Base-by-base conservation (phyloP, 2,888 invertebrate genomes). In the Mythimna vitellina region DNA sequence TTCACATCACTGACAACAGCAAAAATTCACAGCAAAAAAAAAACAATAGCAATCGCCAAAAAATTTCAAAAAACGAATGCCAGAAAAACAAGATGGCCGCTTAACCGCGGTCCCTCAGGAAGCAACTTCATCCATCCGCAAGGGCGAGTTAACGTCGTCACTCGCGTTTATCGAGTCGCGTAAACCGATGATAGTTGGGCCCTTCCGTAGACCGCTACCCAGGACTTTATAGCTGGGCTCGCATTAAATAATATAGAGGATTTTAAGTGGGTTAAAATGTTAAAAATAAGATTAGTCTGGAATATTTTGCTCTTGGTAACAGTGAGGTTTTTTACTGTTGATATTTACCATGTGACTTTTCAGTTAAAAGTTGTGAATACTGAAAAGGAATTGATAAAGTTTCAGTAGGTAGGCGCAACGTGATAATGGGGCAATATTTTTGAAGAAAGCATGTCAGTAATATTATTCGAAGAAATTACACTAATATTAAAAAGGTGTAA, bases 111-210 rank as follows among this genome's bases (percentile, higher is more conserved):
- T 49, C 82, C 67, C 65, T 66, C 73, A 67, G 80, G 83, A 80
- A 78, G 82, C 38, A 66, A 63, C 60, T 79, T 66, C 69, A 67
- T 73, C 73, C 81, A 78, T 76, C 76, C 81, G 81, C 56, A 67
- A 73, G 72, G 69, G 64, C 54, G 64, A 65, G 72, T 81, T 86
- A 82, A 80, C 76, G 73, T 82, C 80, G 77, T 70, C 79, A 78
- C 86, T 79, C 84, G 57, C 82, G 73, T 83, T 90, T 91, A 90
- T 90, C 86, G 88, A 79, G 77, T 72, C 81, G 78, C 89, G 86
- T 91, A 90, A 91, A 89, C 85, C 85, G 84, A 74, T 85, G 84
- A 88, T 88, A 89, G 89, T 88, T 86, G 83, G 85, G 81, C 86
- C 89, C 84, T 85, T 90, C 89, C 87, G 83, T 61, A 65, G 73